phyloP scores from a whole-genome alignment of 2,113 vertebrate species.

The Corvus hawaiiensis region DNA sequence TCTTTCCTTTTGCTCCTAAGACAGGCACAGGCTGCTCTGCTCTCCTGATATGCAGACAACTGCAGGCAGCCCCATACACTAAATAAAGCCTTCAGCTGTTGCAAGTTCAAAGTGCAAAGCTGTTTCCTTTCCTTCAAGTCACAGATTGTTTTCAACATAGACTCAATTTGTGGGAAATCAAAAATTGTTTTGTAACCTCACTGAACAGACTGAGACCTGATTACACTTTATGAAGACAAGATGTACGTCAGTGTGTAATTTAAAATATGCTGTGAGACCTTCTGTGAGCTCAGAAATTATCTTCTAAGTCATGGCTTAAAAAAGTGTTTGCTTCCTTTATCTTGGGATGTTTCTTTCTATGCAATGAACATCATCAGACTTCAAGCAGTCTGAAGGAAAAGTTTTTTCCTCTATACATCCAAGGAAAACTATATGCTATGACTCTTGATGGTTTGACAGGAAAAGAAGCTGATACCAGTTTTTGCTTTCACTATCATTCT shows the following conservation, averaged over 20 bases:
- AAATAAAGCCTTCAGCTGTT: background rate
- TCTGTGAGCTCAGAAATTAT: background rate
- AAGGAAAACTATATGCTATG: background rate
- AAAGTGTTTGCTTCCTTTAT: background rate
- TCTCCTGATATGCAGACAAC: background rate
- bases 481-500: background rate
- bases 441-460: background rate
- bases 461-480: background rate
- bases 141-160: background rate
- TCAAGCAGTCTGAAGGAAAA: background rate
- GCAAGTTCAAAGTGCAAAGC: background rate
- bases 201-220: background rate
- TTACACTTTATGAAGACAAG: background rate
- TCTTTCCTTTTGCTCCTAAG: background rate
- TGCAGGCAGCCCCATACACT: background rate
- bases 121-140: background rate
- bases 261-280: background rate
- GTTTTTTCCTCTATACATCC: background rate
- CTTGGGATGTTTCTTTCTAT: background rate
- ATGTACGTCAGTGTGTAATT: background rate
- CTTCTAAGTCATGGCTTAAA: background rate
- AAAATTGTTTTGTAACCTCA: background rate
- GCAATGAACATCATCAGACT: background rate
- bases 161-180: background rate
- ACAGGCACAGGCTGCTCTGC: background rate